phyloP scores from a whole-genome alignment of 2,888 invertebrate species.

The Nasonovia ribisnigri region DNA sequence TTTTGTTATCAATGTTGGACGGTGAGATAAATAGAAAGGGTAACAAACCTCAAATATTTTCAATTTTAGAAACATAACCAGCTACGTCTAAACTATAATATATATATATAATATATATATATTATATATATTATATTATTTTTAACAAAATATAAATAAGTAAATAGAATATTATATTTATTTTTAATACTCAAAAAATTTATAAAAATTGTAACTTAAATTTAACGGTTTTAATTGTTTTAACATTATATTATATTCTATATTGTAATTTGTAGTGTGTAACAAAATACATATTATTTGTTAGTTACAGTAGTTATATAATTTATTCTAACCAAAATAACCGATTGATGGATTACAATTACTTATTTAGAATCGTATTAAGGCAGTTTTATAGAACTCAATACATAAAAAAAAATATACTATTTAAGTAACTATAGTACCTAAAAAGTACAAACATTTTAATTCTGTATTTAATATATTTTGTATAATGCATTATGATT shows the following conservation, averaged over 20 bases:
- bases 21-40: conserved; percentile 36
- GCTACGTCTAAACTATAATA: neutral
- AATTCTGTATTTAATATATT: neutral
- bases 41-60: neutral
- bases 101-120: neutral
- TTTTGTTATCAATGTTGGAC: conserved; percentile 34
- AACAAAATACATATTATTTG: neutral
- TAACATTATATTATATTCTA: neutral
- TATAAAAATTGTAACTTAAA: neutral
- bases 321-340: neutral
- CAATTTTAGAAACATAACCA: neutral
- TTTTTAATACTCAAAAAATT: neutral
- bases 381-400: neutral
- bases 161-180: neutral
- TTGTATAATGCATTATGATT: neutral
- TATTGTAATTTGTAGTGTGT: neutral
- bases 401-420: neutral
- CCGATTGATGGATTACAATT: neutral
- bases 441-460: neutral
- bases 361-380: neutral
- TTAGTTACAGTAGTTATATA: neutral
- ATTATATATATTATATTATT: neutral
- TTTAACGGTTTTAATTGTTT: neutral
- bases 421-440: neutral
- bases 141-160: neutral